phyloP scores from a whole-genome alignment of 2,113 vertebrate genomes.

The Hylia prasina region DNA sequence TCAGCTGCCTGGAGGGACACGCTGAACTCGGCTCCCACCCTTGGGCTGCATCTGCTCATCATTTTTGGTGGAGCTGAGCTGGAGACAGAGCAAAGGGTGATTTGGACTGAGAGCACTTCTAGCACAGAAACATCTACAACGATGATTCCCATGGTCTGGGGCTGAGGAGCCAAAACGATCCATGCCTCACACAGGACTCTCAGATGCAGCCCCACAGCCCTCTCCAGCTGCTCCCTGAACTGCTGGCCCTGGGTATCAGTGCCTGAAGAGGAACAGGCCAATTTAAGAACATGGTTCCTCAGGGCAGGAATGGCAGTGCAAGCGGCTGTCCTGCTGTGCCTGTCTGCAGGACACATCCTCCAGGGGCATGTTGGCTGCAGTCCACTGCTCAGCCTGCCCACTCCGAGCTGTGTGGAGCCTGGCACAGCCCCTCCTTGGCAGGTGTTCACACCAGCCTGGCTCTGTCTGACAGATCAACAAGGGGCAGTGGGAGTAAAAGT shows the following conservation, averaged over 20 bases:
- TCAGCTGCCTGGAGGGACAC: not conserved
- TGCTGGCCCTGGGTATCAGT: not conserved
- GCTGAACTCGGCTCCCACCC: not conserved
- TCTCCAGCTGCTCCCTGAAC: not conserved
- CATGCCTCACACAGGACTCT: not conserved
- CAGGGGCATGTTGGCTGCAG: not conserved
- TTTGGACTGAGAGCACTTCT: not conserved
- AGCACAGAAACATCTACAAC: not conserved
- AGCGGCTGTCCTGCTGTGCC: rapidly evolving
- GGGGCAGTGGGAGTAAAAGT: not conserved
- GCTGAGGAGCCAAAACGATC: not conserved
- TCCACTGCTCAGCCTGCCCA: not conserved
- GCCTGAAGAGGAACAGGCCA: not conserved
- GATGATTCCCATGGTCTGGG: not conserved
- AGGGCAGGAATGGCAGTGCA: not conserved
- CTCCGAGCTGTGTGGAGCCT: rapidly evolving
- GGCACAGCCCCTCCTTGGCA: not conserved
- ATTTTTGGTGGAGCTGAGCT: not conserved
- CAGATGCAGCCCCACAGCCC: not conserved
- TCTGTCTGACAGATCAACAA: not conserved
- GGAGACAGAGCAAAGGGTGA: not conserved
- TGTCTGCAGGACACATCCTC: not conserved
- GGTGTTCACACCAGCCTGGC: not conserved
- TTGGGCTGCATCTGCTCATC: not conserved
- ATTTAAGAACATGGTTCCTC: not conserved